Conservation (phyloP, 2,888 invertebrate genomes). For the Catocala fraxini region DNA sequence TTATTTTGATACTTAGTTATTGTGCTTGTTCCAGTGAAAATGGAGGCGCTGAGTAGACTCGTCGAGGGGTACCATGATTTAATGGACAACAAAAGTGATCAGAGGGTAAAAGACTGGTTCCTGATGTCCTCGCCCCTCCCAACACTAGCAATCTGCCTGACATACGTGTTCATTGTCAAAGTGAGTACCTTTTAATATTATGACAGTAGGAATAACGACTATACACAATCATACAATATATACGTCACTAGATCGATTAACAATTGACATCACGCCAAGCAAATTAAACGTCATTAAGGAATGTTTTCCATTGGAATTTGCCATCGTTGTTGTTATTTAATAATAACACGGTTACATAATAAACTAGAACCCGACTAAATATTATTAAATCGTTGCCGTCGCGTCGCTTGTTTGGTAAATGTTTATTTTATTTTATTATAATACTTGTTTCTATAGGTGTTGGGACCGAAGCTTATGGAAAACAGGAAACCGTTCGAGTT, state of each 20-base stretch:
- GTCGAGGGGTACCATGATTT: slow-evolving; percentile 91
- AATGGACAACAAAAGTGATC: slow-evolving; percentile 95
- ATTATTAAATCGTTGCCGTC: background rate
- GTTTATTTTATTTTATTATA: slow-evolving; percentile 1
- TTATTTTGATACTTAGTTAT: slow-evolving; percentile 23
- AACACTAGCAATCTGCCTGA: slow-evolving; percentile 91
- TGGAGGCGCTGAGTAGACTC: slow-evolving; percentile 88
- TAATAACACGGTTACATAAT: slow-evolving; percentile 35
- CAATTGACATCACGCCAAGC: slow-evolving; percentile 46
- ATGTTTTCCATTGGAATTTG: slow-evolving; percentile 57
- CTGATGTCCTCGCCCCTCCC: slow-evolving; percentile 95
- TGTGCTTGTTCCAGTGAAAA: slow-evolving; percentile 82
- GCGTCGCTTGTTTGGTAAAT: slow-evolving; percentile 4
- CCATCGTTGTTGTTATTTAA: slow-evolving; percentile 27
- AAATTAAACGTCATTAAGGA: slow-evolving; percentile 54
- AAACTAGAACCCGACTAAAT: slow-evolving; percentile 19
- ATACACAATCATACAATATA: slow-evolving; percentile 7
- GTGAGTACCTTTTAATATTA: slow-evolving; percentile 70
- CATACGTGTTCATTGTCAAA: slow-evolving; percentile 92
- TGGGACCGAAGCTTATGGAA: slow-evolving; percentile 95
- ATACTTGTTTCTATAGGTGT: slow-evolving; percentile 73
- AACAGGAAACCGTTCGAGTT: slow-evolving; percentile 94
- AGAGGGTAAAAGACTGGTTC: slow-evolving; percentile 92
- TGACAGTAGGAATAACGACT: slow-evolving; percentile 5
- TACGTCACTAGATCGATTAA: slow-evolving; percentile 45